A percentile compares a stretch with the other conserved stretches of the same genome.
Conservation (phyloP, 2,113 vertebrate genomes). For the Copsychus sechellarum region DNA sequence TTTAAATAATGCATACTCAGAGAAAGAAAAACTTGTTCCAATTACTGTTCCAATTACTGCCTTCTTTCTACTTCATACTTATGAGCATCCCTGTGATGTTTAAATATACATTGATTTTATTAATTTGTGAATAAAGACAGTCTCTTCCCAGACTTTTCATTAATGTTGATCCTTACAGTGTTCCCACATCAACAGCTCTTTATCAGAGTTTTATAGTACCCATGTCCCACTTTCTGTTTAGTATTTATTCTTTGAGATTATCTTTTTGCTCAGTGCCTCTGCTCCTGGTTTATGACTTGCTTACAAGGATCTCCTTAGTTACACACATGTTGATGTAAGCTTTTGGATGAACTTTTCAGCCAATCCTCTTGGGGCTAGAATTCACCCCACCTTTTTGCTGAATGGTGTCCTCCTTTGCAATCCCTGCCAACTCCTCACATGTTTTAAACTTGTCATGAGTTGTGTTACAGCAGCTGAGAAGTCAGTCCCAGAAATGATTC, state of each 20-base stretch:
- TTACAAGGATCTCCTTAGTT: conserved; percentile 37
- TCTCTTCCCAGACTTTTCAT: neutral
- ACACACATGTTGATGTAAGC: neutral
- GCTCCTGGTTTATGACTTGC: conserved; percentile 12
- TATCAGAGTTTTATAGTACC: conserved; percentile 31
- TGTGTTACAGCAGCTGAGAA: neutral
- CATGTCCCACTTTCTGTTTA: neutral
- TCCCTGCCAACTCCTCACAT: neutral
- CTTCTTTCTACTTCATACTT: conserved; percentile 1
- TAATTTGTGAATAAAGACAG: conserved; percentile 28
- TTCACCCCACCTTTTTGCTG: conserved; percentile 26
- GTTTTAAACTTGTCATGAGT: neutral
- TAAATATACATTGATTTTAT: neutral
- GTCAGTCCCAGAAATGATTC: neutral
- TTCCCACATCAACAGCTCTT: conserved; percentile 47
- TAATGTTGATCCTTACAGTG: neutral
- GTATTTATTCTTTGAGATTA: conserved; percentile 21
- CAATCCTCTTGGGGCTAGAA: neutral
- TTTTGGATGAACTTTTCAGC: conserved; percentile 39
- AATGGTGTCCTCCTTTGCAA: neutral
- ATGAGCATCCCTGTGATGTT: neutral
- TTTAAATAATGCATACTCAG: neutral
- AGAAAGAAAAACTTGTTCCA: neutral
- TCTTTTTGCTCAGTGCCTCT: neutral
- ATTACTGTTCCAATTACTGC: neutral